phyloP scores from a whole-genome alignment of 2,888 invertebrate genomes.

The Phragmatobia fuliginosa region DNA sequence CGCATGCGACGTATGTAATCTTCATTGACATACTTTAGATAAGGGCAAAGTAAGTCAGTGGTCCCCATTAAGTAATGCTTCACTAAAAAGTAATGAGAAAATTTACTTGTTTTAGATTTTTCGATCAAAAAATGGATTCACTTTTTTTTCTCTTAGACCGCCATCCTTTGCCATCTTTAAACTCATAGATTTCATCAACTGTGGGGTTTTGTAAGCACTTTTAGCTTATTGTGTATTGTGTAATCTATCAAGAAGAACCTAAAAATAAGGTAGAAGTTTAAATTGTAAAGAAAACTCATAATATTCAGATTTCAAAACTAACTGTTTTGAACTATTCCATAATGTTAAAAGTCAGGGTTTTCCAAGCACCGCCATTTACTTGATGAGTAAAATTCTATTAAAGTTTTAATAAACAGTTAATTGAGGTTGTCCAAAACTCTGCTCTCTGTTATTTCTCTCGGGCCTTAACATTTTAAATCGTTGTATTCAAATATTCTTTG shows the following conservation, averaged over 20 bases:
- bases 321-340: conserved; percentile 12
- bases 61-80: not conserved
- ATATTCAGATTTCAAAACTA: conserved; percentile 7
- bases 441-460: not conserved
- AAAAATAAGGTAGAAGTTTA: conserved; percentile 1
- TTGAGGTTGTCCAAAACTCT: not conserved
- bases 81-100: not conserved
- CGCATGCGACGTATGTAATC: conserved; percentile 30
- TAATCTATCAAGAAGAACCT: not conserved
- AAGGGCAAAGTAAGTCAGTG: conserved; percentile 23
- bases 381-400: conserved; percentile 17
- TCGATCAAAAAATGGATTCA: not conserved
- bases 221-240: not conserved
- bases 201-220: not conserved
- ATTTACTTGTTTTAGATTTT: not conserved
- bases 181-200: no score
- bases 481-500: not conserved
- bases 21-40: conserved; percentile 52
- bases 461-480: not conserved
- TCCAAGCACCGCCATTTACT: conserved; percentile 8
- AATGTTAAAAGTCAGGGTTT: conserved; percentile 6
- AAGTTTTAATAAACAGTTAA: conserved; percentile 16
- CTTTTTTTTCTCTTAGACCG: not conserved
- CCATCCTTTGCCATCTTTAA: no score
- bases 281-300: not conserved